Conservation (phyloP, 2,113 vertebrate genomes). For the Asarcornis scutulata region DNA sequence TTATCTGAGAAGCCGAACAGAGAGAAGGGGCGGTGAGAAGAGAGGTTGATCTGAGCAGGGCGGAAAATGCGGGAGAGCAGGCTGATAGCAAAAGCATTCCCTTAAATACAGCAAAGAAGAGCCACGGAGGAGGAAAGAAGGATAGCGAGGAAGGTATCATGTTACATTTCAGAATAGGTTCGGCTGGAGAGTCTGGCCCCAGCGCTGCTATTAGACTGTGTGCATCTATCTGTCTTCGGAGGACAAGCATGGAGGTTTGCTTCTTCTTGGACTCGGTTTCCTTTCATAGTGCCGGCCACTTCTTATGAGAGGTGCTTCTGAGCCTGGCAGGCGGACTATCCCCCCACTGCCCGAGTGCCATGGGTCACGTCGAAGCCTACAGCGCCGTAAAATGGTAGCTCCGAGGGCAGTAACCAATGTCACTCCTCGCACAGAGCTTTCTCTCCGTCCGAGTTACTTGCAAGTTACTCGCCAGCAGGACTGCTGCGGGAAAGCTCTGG, state of each 20-base stretch:
- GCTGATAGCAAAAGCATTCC: neutral
- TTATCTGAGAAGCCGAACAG: neutral
- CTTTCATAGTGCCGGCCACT: neutral
- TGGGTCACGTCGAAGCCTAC: fast-evolving
- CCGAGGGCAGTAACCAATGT: neutral
- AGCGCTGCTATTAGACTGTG: neutral
- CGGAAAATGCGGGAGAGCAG: fast-evolving
- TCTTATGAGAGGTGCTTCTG: neutral
- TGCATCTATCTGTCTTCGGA: neutral
- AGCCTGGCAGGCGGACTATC: neutral
- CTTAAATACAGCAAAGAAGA: neutral
- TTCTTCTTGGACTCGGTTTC: neutral
- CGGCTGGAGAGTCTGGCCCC: neutral
- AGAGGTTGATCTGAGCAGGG: neutral
- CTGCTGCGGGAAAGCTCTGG: neutral
- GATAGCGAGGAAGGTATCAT: neutral
- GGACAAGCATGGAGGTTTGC: neutral
- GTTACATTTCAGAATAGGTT: neutral
- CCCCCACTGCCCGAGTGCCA: neutral
- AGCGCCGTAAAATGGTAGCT: neutral
- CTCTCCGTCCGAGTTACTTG: neutral
- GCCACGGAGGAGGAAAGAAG: neutral
- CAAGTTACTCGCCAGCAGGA: neutral
- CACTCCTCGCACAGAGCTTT: neutral
- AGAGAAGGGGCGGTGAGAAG: neutral